Conservation (phyloP, 2,797 vertebrate species). For the Eulemur coronatus region DNA sequence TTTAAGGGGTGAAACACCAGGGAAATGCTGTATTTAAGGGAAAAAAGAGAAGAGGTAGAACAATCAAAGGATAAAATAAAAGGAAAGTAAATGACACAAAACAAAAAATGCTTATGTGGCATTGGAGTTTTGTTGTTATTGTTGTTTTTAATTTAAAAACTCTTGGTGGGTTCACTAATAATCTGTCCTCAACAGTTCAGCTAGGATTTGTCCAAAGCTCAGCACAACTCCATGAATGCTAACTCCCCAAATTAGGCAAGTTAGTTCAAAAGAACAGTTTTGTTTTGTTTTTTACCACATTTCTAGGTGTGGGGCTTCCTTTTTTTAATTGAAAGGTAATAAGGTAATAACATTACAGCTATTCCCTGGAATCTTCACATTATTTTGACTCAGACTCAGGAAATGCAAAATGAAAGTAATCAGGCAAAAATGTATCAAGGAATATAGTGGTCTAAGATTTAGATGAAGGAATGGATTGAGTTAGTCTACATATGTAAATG, state of each 20-base stretch:
- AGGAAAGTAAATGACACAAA: not conserved
- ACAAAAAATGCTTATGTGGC: not conserved
- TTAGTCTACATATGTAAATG: not conserved
- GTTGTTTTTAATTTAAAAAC: constrained; percentile 8
- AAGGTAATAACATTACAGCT: not conserved
- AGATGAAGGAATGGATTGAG: not conserved
- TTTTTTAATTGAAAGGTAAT: not conserved
- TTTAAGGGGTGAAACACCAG: not conserved
- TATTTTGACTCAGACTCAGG: not conserved
- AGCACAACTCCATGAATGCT: not conserved
- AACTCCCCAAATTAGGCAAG: not conserved
- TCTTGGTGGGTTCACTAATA: not conserved
- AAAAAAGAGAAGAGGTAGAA: not conserved
- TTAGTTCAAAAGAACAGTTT: not conserved
- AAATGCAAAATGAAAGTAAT: not conserved
- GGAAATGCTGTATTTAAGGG: not conserved
- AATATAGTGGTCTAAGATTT: not conserved
- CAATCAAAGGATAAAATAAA: not conserved
- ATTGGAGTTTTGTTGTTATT: not conserved
- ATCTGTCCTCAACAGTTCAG: not conserved
- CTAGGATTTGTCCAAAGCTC: not conserved
- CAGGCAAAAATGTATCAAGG: not conserved
- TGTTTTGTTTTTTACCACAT: not conserved
- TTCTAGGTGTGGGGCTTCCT: not conserved
- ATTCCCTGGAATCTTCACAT: not conserved